Conservation (phyloP, 35 echinoderm and acorn worm species). For the Ptychodera flava region DNA sequence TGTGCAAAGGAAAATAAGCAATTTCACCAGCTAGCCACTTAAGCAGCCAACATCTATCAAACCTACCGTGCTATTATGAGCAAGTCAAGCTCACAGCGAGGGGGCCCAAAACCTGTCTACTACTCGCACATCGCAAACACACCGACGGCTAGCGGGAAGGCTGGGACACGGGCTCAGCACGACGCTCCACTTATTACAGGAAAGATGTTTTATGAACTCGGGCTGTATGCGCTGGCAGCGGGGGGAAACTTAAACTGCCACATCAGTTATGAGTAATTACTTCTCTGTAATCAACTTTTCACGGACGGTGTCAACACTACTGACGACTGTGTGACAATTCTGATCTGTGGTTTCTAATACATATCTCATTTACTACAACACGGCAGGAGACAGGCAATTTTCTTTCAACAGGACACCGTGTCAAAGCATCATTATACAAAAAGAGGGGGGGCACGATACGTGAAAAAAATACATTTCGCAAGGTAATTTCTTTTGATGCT, state of each 20-base stretch:
- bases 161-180: not conserved
- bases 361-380: not conserved
- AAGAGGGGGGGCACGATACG: too few relatives aligned
- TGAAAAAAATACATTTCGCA: too few relatives aligned
- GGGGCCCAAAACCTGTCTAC: not conserved
- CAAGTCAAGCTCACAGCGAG: not conserved
- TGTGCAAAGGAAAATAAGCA: not conserved
- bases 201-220: not conserved
- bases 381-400: not conserved
- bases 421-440: too few relatives aligned
- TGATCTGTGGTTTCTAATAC: not conserved
- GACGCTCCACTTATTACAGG: not conserved
- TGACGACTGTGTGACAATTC: not conserved
- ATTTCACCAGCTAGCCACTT: not conserved
- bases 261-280: not conserved
- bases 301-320: not conserved
- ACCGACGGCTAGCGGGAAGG: not conserved
- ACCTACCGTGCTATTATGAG: not conserved
- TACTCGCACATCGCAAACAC: not conserved
- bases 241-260: not conserved
- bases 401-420: not conserved
- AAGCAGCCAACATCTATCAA: not conserved
- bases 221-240: not conserved
- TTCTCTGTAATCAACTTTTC: not conserved
- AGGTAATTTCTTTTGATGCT: too few relatives aligned